Percentiles rank a stretch among this genome's conserved stretches.
Conservation (phyloP, 2,797 vertebrate genomes). For the Alosa sapidissima region DNA sequence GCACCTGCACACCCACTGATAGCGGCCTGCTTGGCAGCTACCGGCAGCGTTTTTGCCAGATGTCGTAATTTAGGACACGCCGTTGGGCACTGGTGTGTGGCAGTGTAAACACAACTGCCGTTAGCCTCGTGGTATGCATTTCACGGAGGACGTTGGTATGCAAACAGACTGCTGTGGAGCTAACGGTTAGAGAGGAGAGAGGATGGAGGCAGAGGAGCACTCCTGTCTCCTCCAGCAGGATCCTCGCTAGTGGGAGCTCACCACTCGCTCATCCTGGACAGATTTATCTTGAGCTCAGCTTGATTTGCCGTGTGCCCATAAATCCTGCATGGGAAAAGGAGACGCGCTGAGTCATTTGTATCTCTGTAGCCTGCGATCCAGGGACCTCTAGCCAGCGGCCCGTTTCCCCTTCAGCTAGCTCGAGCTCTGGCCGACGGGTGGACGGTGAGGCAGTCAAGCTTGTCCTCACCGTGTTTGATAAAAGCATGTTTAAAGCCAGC, state of each 20-base stretch:
- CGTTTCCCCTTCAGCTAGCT: background rate
- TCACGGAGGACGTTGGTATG: background rate
- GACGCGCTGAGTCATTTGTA: conserved; percentile 43
- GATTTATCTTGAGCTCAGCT: conserved; percentile 49
- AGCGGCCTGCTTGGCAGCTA: background rate
- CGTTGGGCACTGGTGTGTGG: background rate
- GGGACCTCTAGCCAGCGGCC: conserved; percentile 15
- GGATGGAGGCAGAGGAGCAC: background rate
- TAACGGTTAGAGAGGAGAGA: background rate
- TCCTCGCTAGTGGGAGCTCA: background rate
- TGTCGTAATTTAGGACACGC: background rate
- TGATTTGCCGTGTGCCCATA: conserved; percentile 45
- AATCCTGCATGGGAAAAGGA: conserved; percentile 47
- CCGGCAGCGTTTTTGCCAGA: background rate
- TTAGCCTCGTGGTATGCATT: background rate
- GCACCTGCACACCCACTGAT: background rate
- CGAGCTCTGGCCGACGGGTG: conserved; percentile 28
- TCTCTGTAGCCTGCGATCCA: conserved; percentile 32
- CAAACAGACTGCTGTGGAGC: background rate
- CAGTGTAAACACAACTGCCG: background rate
- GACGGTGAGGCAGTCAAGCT: conserved; percentile 30
- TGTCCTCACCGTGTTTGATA: conserved; percentile 36
- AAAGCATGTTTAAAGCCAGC: background rate
- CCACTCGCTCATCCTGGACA: conserved; percentile 42
- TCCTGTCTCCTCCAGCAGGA: background rate